These are phyloP conservation scores for Takifugu rubripes DNA, from an alignment of 2,797 vertebrate species.

Conservation along the genomic window DNA sequence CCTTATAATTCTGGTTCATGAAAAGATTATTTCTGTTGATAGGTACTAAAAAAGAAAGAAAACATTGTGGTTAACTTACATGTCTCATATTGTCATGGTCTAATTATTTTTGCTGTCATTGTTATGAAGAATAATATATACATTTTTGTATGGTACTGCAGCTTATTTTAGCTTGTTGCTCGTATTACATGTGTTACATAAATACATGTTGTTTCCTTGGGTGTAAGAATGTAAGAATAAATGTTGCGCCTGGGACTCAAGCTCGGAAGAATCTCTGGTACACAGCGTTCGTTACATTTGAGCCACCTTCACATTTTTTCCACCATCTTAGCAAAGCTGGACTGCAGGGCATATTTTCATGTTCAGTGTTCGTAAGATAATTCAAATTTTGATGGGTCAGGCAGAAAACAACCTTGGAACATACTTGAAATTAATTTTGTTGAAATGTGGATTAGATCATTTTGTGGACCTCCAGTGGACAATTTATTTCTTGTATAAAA, in stretches of 20 bases:
- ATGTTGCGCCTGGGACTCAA: slow-evolving; percentile 1
- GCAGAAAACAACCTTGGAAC: slow-evolving; percentile 30
- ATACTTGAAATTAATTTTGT: slow-evolving; percentile 64
- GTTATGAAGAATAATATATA: no score
- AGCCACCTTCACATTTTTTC: background rate
- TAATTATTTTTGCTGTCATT: background rate
- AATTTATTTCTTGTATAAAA: slow-evolving; percentile 50
- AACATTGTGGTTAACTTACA: background rate
- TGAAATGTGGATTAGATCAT: slow-evolving; percentile 35
- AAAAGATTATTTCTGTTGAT: background rate
- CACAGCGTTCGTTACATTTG: background rate
- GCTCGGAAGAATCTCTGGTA: background rate
- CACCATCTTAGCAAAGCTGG: background rate
- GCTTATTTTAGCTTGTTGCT: no score
- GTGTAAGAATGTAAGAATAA: slow-evolving; percentile 15
- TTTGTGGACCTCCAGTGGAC: slow-evolving; percentile 37
- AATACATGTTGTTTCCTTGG: slow-evolving; percentile 6
- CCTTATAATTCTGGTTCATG: no score
- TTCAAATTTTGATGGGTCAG: background rate
- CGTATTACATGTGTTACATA: slow-evolving; percentile 9
- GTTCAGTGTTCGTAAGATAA: slow-evolving; percentile 3
- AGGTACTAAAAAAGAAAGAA: background rate
- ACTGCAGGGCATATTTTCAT: background rate
- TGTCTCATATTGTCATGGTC: background rate
- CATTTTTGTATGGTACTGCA: no score